Conservation (phyloP, 1,140 invertebrate species). For the Leptinotarsa undecemlineata region DNA sequence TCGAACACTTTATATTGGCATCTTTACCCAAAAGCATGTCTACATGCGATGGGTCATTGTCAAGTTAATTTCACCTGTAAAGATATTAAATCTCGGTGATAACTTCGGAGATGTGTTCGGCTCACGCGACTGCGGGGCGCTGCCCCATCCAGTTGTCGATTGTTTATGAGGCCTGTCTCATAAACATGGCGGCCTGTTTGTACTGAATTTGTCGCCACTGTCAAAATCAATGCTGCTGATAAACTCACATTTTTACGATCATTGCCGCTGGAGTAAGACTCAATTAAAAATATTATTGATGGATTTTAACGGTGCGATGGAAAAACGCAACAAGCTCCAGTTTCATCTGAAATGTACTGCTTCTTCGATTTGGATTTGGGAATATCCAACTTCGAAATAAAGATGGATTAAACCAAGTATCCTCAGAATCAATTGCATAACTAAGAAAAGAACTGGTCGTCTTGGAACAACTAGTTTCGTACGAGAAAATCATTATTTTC, state of each 20-base stretch:
- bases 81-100: conserved; percentile 35
- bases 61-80: conserved; percentile 35
- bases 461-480: no score
- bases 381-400: no score
- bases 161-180: conserved; percentile 40
- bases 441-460: no score
- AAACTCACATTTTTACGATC: conserved; percentile 45
- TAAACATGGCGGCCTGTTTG: conserved; percentile 45
- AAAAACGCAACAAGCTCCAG: neutral
- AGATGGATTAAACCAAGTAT: no score
- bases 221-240: conserved; percentile 48
- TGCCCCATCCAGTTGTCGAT: conserved; percentile 31
- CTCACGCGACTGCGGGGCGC: conserved; percentile 46
- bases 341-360: neutral
- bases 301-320: neutral
- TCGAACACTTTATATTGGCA: neutral
- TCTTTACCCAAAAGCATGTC: conserved; percentile 22
- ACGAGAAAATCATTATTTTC: no score
- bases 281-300: conserved; percentile 44
- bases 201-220: conserved; percentile 50
- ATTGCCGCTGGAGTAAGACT: conserved; percentile 38
- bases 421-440: no score
- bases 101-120: conserved; percentile 34
- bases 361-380: no score
- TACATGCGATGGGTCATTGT: conserved; percentile 33